Conservation (phyloP, 2,888 invertebrate species). For the Salpingus planirostris region DNA sequence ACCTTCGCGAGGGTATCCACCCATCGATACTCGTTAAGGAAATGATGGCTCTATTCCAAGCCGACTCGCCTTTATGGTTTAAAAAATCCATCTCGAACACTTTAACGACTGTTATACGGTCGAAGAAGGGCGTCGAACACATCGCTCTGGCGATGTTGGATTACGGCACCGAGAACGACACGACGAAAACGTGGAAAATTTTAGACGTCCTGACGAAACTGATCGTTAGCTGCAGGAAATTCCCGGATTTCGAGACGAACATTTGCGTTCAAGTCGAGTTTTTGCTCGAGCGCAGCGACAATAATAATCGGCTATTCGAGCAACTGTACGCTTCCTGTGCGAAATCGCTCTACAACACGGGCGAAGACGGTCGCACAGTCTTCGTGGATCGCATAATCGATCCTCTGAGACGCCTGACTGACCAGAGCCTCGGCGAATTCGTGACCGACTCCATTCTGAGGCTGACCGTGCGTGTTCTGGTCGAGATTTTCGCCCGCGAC, state of each 20-base stretch:
- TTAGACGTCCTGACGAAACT: conserved; percentile 59
- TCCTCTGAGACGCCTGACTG: too few species aligned
- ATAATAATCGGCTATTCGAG: conserved; percentile 19
- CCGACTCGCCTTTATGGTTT: conserved; percentile 54
- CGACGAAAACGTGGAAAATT: conserved; percentile 56
- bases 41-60: conserved; percentile 56
- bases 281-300: conserved; percentile 39
- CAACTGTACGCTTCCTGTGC: too few species aligned
- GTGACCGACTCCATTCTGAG: too few species aligned
- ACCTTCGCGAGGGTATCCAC: conserved; percentile 49
- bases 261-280: conserved; percentile 47
- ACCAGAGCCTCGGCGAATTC: too few species aligned
- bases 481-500: too few species aligned
- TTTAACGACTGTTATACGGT: conserved; percentile 50
- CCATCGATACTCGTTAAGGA: conserved; percentile 58
- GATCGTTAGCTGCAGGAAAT: conserved; percentile 48
- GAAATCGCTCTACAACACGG: too few species aligned
- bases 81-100: conserved; percentile 51
- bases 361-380: too few species aligned
- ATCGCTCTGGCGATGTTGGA: conserved; percentile 55
- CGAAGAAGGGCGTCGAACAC: conserved; percentile 55
- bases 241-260: conserved; percentile 47
- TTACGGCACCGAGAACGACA: conserved; percentile 37
- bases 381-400: too few species aligned
- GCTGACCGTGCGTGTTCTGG: too few species aligned